Percentiles rank a stretch among this genome's conserved stretches.
phyloP scores from a whole-genome alignment of 2,888 invertebrate species.

The Eristalinus aeneus region DNA sequence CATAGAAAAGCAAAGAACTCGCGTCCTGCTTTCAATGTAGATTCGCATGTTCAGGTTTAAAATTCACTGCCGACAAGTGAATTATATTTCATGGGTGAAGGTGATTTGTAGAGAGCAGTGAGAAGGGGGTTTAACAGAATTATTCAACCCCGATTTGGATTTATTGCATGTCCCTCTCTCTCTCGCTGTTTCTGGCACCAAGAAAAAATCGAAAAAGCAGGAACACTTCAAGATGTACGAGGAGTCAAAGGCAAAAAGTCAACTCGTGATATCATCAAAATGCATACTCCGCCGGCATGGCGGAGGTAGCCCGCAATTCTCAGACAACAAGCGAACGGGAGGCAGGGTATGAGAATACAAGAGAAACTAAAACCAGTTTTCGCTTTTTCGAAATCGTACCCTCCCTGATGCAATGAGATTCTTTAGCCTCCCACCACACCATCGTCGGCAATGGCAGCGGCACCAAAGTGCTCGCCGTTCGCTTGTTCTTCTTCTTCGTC shows the following conservation, averaged over 20 bases:
- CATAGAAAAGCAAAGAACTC: not conserved
- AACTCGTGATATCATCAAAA: constrained; percentile 68
- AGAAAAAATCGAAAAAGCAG: constrained; percentile 15
- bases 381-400: constrained; percentile 60
- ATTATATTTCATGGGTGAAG: not conserved
- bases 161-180: constrained; percentile 35
- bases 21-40: not conserved
- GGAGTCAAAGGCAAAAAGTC: constrained; percentile 70
- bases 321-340: not conserved
- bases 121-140: constrained; percentile 41
- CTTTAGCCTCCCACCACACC: not conserved
- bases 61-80: not conserved
- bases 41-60: not conserved
- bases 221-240: constrained; percentile 2
- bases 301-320: not conserved
- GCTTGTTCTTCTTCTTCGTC: not conserved
- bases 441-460: not conserved
- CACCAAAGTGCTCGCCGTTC: not conserved
- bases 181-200: not conserved
- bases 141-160: constrained; percentile 58
- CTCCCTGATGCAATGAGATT: constrained; percentile 48
- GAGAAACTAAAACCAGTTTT: constrained; percentile 65
- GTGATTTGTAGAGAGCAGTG: constrained; percentile 9
- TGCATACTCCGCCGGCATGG: constrained; percentile 33
- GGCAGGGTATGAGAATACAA: constrained; percentile 29